Percentiles rank a stretch among this genome's conserved stretches.
Evolutionary conservation across 1,140 invertebrate genomes (phyloP).

Genomic region (Nasonia vitripennis): DNA sequence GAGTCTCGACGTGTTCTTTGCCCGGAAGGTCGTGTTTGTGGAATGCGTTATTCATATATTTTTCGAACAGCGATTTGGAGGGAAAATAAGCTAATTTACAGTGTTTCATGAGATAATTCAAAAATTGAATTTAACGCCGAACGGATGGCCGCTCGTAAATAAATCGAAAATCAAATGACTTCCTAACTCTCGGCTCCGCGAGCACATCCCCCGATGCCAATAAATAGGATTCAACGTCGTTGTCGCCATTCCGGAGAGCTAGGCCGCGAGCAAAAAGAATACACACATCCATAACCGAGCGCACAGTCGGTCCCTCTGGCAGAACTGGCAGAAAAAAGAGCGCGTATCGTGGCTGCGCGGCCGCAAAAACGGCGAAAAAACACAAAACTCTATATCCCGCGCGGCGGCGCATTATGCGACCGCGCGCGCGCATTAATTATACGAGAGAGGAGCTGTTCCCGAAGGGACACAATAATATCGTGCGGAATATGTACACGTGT

Average conservation of each 20-base stretch:
- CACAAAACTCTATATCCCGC: not conserved
- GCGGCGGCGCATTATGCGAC: not conserved
- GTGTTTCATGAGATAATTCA: not conserved
- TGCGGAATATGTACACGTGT: not conserved
- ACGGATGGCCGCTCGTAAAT: not conserved
- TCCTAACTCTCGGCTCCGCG: not conserved
- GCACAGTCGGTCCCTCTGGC: not conserved
- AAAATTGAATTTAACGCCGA: not conserved
- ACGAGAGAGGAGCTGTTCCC: not conserved
- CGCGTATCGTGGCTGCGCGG: slow-evolving; percentile 19
- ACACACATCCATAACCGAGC: not conserved
- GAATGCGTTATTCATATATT: no score
- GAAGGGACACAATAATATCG: slow-evolving; percentile 40
- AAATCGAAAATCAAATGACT: slow-evolving; percentile 19
- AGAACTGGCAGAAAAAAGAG: slow-evolving; percentile 13
- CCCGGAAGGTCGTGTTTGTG: no score
- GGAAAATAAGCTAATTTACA: not conserved
- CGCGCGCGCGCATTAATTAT: slow-evolving; percentile 36
- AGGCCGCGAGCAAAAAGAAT: slow-evolving; percentile 22
- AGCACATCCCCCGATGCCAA: slow-evolving; percentile 32
- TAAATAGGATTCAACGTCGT: slow-evolving; percentile 49
- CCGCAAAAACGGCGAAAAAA: slow-evolving; percentile 1
- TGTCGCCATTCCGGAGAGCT: not conserved
- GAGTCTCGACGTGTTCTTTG: not conserved
- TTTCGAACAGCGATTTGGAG: not conserved